phyloP scores from a whole-genome alignment of 2,888 invertebrate species.

The Cataglyphis livida region DNA sequence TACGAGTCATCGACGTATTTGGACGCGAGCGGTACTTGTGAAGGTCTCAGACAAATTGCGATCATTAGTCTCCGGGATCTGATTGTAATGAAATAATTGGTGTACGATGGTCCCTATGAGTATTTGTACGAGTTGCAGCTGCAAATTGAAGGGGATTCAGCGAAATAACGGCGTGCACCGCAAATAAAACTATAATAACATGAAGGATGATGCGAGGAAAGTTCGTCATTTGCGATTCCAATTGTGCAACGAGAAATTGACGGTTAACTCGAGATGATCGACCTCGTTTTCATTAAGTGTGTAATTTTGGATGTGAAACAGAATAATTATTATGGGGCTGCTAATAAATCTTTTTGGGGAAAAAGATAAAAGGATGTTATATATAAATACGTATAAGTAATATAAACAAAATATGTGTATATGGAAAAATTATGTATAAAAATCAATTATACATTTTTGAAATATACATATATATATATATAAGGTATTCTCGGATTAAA shows the following conservation, averaged over 20 bases:
- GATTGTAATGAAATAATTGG: slow-evolving; percentile 74
- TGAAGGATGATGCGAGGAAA: slow-evolving; percentile 41
- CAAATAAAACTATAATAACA: slow-evolving; percentile 41
- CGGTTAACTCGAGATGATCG: slow-evolving; percentile 33
- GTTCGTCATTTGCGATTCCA: slow-evolving; percentile 59
- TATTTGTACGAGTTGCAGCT: slow-evolving; percentile 57
- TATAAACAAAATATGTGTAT: background rate
- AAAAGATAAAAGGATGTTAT: background rate
- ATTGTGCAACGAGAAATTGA: slow-evolving; percentile 67
- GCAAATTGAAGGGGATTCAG: slow-evolving; percentile 57
- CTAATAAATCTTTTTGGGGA: slow-evolving; percentile 18
- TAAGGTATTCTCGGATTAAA: too few species aligned
- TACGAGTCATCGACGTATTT: slow-evolving; percentile 54
- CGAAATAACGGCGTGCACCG: slow-evolving; percentile 50
- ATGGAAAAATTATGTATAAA: background rate
- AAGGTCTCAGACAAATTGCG: slow-evolving; percentile 68
- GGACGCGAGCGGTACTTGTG: slow-evolving; percentile 39
- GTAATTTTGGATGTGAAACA: slow-evolving; percentile 3
- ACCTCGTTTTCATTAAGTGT: slow-evolving; percentile 44
- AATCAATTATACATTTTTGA: background rate
- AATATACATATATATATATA: background rate
- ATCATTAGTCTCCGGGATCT: slow-evolving; percentile 66
- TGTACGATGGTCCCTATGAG: slow-evolving; percentile 34
- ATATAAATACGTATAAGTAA: background rate
- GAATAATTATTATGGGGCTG: background rate